A percentile compares a stretch with the other conserved stretches of the same genome.
phyloP scores from a whole-genome alignment of 2,888 invertebrate species.

The Drosophila picticornis region DNA sequence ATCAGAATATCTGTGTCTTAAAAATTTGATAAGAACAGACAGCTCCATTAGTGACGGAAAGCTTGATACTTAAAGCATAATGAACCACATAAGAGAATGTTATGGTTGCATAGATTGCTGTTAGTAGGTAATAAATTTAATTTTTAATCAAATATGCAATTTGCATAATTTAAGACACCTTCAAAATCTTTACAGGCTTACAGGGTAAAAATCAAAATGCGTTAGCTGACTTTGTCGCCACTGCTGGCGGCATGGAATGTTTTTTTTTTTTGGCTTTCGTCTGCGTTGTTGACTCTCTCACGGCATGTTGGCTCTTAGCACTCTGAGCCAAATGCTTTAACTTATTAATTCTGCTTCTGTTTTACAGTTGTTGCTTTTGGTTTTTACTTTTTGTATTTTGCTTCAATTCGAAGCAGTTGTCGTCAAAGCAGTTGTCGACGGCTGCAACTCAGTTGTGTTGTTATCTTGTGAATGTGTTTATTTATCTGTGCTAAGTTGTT shows the following conservation, averaged over 20 bases:
- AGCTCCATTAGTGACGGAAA: background rate
- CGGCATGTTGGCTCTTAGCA: constrained; percentile 34
- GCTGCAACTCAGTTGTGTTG: constrained; percentile 63
- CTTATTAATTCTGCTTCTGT: constrained; percentile 67
- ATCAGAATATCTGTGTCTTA: background rate
- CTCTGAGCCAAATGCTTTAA: constrained; percentile 45
- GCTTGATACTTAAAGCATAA: background rate
- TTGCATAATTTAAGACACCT: background rate
- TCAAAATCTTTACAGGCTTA: background rate
- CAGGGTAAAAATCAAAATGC: constrained; percentile 48
- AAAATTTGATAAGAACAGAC: background rate
- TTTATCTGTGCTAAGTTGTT: constrained; percentile 64
- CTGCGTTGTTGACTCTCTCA: constrained; percentile 42
- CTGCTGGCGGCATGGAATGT: constrained; percentile 15
- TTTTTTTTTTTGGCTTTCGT: constrained; percentile 14
- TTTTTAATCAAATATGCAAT: background rate
- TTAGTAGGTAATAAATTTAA: background rate
- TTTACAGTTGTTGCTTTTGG: constrained; percentile 44
- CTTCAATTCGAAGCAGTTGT: constrained; percentile 40
- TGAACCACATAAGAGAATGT: background rate
- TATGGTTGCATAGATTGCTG: background rate
- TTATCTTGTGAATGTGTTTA: constrained; percentile 54
- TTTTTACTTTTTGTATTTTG: constrained; percentile 41
- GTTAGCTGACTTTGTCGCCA: constrained; percentile 33
- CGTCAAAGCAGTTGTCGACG: too few species aligned